These are phyloP conservation scores for Eciton burchellii DNA, from an alignment of 1,140 invertebrate genomes.

Conservation along the genomic window DNA sequence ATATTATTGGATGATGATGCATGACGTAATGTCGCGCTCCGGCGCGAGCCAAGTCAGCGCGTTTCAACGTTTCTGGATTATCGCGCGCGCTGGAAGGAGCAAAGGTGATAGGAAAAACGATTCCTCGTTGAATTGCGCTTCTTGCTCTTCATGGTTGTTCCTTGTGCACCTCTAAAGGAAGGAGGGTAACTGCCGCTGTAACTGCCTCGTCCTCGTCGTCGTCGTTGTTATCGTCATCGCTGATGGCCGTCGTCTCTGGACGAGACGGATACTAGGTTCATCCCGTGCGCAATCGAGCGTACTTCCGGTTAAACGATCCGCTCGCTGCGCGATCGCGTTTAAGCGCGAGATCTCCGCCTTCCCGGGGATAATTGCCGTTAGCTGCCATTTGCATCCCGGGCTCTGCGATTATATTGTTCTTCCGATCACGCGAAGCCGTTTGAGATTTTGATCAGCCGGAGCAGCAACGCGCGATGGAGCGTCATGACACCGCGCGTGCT, in stretches of 20 bases:
- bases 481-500: not conserved
- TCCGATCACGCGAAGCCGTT: not conserved
- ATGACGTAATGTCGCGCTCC: too few relatives aligned
- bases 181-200: too few relatives aligned
- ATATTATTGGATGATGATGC: too few relatives aligned
- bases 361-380: slow-evolving; percentile 8
- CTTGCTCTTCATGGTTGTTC: too few relatives aligned
- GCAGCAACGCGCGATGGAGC: too few relatives aligned
- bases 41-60: too few relatives aligned
- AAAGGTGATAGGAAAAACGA: too few relatives aligned
- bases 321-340: slow-evolving; percentile 31
- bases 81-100: too few relatives aligned
- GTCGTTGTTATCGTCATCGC: slow-evolving; percentile 59
- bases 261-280: slow-evolving; percentile 46
- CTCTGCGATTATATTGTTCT: slow-evolving; percentile 13
- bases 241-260: slow-evolving; percentile 52
- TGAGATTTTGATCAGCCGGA: slow-evolving; percentile 13
- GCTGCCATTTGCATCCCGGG: not conserved
- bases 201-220: slow-evolving; percentile 50
- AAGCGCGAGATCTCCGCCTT: slow-evolving; percentile 12
- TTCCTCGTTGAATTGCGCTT: too few relatives aligned
- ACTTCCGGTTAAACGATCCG: slow-evolving; percentile 35
- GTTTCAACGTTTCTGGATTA: too few relatives aligned
- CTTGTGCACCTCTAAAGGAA: too few relatives aligned
- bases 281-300: slow-evolving; percentile 25